Base-by-base conservation (phyloP, 2,113 vertebrate genomes). In the Grammomys surdaster region DNA sequence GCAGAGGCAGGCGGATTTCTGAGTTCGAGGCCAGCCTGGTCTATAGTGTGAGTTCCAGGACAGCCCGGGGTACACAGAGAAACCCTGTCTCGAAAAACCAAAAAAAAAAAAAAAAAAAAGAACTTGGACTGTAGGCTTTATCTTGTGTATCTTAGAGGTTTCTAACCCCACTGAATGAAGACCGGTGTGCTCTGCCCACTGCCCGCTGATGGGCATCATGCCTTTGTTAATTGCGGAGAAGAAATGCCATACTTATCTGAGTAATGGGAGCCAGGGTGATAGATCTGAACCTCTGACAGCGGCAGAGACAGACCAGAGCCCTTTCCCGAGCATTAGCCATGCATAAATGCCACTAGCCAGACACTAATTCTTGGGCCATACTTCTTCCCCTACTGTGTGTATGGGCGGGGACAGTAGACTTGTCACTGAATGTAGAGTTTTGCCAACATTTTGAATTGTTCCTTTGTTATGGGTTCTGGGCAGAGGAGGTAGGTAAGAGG, bases 241-340 rank as follows among this genome's bases (percentile, higher is more conserved):
- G 75, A 78, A 20, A 19, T 46, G 3, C 19, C 1, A 24, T 28
- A n/a, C 56, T 82, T 40, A 17, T 12, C 43, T 78, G 7, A 72
- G 16, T 36, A 12, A 19, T 0, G 1, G 28, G 6, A 48, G 51
- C 54, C 8, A 7, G 22, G 26, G 6, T n/a, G 51, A 19, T 1
- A 2, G 2, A 46, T 51, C 48, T 33, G 43, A 48, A 7, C 43
- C 56, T 43, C 94, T 36, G 20, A 22, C 40, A 14, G 2, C 4
- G 17, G 73, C 40, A 58, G 26, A 7, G 13, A 48, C 5, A 3
- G 14, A 5, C 16, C 16, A 63, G 19, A 31, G 2, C 1, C 7
- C 33, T 54, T 77, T 28, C 19, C n/a, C 36, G 54, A n/a, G 19
- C 24, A 6, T 43, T 11, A 56, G 67, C 26, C 4, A 13, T 11